phyloP scores from a whole-genome alignment of 2,797 vertebrate species.

The Acanthis flammea region DNA sequence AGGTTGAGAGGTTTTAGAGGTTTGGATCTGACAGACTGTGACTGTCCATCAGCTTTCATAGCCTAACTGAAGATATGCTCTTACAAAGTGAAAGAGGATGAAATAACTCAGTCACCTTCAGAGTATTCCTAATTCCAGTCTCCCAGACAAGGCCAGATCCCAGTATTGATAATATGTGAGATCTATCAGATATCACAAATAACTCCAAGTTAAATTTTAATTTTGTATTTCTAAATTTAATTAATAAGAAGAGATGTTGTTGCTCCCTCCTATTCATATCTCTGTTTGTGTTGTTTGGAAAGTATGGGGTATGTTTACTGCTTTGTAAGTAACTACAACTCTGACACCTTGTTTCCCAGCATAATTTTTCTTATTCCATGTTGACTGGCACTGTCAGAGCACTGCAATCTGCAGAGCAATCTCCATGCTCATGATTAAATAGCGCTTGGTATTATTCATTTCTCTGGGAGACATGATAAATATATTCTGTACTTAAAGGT shows the following conservation, averaged over 20 bases:
- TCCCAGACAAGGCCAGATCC: background rate
- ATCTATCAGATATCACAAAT: background rate
- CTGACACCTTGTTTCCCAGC: background rate
- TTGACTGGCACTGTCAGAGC: conserved; percentile 24
- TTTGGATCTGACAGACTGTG: background rate
- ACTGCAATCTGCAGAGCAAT: conserved; percentile 37
- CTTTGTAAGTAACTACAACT: background rate
- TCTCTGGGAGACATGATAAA: conserved; percentile 30
- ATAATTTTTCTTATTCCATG: conserved; percentile 19
- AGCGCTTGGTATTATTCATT: conserved; percentile 20
- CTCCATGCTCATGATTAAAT: conserved; percentile 33
- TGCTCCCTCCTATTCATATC: background rate
- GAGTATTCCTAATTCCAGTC: background rate
- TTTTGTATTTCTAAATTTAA: background rate
- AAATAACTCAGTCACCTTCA: background rate
- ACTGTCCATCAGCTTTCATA: background rate
- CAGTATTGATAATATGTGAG: background rate
- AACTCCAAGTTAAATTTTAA: background rate
- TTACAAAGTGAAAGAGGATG: background rate
- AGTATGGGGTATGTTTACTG: background rate
- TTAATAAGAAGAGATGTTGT: background rate
- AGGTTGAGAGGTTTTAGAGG: background rate
- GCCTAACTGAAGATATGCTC: background rate
- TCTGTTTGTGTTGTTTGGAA: background rate
- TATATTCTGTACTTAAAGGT: conserved; percentile 22